Evolutionary conservation across 2,113 vertebrate genomes (phyloP), one percentile per base, ranked within the genome.

Genomic region (Pseudolaguvia tuberculata): DNA sequence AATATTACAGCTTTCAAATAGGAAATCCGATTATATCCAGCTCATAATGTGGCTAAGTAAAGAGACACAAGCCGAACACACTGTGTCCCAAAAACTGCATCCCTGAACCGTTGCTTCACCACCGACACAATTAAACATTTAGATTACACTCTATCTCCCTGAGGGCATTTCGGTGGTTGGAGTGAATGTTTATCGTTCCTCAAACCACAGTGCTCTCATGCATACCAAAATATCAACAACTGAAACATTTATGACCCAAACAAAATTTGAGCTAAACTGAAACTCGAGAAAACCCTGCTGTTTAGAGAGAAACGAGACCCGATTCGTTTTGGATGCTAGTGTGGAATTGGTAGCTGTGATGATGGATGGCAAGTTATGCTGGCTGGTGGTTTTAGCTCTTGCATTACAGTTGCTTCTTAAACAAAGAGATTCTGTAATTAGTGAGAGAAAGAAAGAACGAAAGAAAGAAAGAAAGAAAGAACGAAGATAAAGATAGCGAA

Each of bases 111-210:
- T n/a, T 27, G 42, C 18, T 50, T 50, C 21, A 67, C 42, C 63
- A 67, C 9, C 42, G 50, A 50, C 42, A 67, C 45, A 67, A 50
- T 50, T 67, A 50, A 67, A 50, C 27, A 47, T 14, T n/a, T n/a
- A n/a, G n/a, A n/a, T n/a, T n/a, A n/a, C n/a, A n/a, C n/a, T n/a
- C n/a, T n/a, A n/a, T n/a, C n/a, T n/a, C n/a, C n/a, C n/a, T n/a
- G n/a, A n/a, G n/a, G n/a, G n/a, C n/a, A n/a, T n/a, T n/a, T n/a
- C n/a, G n/a, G n/a, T n/a, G n/a, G n/a, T n/a, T n/a, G n/a, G n/a
- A n/a, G n/a, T n/a, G n/a, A n/a, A 1, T 67, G 45, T 67, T 67
- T 67, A 67, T 39, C 12, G 63, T 67, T 27, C 15, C 62, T 29
- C 14, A 1, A 67, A 10, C 63, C 63, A 29, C 63, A 29, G 20